Percentiles rank a stretch among this genome's conserved stretches.
Evolutionary conservation across 2,113 vertebrate species (phyloP).

Genomic region (Columba janthina): DNA sequence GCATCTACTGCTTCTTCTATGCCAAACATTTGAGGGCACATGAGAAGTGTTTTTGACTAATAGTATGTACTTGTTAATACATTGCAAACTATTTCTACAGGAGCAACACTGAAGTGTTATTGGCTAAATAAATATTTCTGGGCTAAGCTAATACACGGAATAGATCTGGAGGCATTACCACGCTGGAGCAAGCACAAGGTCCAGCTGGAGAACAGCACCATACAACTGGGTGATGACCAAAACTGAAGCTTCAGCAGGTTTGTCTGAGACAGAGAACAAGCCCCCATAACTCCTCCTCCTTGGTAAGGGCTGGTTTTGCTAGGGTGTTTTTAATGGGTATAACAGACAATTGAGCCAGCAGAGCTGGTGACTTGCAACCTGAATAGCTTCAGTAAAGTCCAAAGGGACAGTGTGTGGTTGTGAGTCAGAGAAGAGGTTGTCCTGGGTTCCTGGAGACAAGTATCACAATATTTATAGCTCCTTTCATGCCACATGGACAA

Average conservation of each 20-base stretch:
- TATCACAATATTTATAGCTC: slow-evolving; percentile 21
- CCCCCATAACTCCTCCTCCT: background rate
- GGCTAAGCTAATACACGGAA: background rate
- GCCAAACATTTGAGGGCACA: background rate
- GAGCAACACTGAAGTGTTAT: background rate
- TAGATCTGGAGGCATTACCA: background rate
- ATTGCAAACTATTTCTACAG: slow-evolving; percentile 1
- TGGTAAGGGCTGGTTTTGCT: background rate
- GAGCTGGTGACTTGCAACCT: background rate
- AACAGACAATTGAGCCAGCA: background rate
- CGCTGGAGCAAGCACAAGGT: background rate
- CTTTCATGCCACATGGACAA: background rate
- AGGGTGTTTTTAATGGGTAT: background rate
- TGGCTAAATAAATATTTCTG: slow-evolving; percentile 1
- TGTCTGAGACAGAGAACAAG: background rate
- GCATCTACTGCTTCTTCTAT: background rate
- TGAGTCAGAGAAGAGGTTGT: slow-evolving; percentile 34
- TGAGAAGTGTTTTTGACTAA: slow-evolving; percentile 15
- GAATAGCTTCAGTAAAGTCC: slow-evolving; percentile 22
- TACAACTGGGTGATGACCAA: background rate
- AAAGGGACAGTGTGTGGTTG: background rate
- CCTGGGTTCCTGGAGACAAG: background rate
- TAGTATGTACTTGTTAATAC: background rate
- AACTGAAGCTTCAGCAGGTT: background rate
- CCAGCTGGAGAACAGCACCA: background rate